Base-by-base conservation (phyloP, 1,140 invertebrate genomes). In the Calycopis cecrops region DNA sequence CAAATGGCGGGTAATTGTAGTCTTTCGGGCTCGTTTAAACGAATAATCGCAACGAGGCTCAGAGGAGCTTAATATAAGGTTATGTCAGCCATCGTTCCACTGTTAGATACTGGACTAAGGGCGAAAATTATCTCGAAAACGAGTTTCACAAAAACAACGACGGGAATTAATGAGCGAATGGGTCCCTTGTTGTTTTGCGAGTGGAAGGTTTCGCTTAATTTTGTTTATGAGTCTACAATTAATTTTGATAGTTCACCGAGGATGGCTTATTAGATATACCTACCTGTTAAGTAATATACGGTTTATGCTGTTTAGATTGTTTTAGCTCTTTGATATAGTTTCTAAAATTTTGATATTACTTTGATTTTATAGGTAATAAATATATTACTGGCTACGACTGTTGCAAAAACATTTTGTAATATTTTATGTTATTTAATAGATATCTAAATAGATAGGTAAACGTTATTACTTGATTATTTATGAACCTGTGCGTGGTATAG, bases 1-100 rank as follows among this genome's bases (percentile, higher is more conserved):
- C 74, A 70, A 81, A 84, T 82, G 73, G 73, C 63, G 69, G 74
- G 78, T 86, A 84, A 86, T 86, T 86, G 80, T 77, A 83, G 79
- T 73, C 73, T 76, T 65, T 71, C 65, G 78, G 83, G 76, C 83
- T 71, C 78, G 71, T 79, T 81, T 78, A 63, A 65, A 80, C 80
- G 80, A 86, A 86, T 86, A 85, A 85, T 83, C 83, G 80, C 77
- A 67, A 66, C 49, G 69, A 75, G 69, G 79, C 73, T 75, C 66
- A 75, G 75, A 77, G 81, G 75, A 73, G 69, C 75, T 84, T 86
- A 84, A 86, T 83, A 75, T 72, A 73, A 79, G 83, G 79, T 76
- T 72, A 73, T 71, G 75, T 72, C 68, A 69, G 66, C 63, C 62
- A 64, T 81, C 82, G 74, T 72, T 73, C 69, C 64, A 63, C 68